Evolutionary conservation across 2,797 vertebrate genomes (phyloP).

Genomic region (Enteromius radiatus): DNA sequence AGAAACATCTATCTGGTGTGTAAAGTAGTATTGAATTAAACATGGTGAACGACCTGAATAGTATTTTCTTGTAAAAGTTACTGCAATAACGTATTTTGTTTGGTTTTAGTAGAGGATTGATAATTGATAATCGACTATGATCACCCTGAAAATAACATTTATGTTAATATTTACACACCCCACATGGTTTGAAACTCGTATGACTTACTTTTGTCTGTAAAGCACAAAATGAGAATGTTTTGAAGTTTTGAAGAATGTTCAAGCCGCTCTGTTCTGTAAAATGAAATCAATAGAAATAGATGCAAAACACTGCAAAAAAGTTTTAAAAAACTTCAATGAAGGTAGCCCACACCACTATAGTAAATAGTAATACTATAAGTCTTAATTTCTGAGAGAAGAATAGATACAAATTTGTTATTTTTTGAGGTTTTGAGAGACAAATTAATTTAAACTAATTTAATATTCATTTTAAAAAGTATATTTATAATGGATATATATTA

Average conservation of each 20-base stretch:
- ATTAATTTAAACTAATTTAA: not conserved
- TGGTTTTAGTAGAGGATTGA: not conserved
- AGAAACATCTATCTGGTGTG: slow-evolving; percentile 18
- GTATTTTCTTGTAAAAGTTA: not conserved
- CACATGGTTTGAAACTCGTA: not conserved
- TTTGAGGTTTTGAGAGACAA: not conserved
- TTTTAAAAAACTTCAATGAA: not conserved
- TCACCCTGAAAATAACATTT: not conserved
- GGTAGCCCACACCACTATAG: not conserved
- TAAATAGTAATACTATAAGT: no score
- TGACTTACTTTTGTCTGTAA: not conserved
- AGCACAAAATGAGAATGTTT: not conserved
- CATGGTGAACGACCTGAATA: not conserved
- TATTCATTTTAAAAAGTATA: not conserved
- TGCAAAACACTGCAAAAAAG: not conserved
- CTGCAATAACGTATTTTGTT: not conserved
- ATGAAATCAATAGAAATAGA: not conserved
- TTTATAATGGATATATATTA: not conserved
- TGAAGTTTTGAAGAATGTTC: not conserved
- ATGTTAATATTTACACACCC: not conserved
- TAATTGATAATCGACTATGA: not conserved
- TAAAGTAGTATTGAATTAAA: not conserved
- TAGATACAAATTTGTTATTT: not conserved
- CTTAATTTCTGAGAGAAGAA: not conserved
- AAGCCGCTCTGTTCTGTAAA: not conserved